Evolutionary conservation across 2,888 invertebrate species (phyloP).

Genomic region (Trissonchulus sp.): DNA sequence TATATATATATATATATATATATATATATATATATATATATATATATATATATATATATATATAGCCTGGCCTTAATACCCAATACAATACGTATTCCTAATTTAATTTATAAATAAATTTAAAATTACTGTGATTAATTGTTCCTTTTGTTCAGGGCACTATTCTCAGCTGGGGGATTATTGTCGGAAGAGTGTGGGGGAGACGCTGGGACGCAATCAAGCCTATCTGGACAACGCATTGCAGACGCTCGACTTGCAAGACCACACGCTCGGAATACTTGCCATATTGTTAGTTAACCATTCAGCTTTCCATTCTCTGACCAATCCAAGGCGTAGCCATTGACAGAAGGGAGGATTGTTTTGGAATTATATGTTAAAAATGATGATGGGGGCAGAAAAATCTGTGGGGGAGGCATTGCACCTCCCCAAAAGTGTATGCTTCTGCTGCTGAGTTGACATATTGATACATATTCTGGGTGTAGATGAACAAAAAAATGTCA

Average conservation of each 20-base stretch:
- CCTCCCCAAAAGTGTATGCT: neutral
- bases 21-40: slow-evolving; percentile 8
- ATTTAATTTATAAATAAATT: neutral
- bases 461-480: too few relatives aligned
- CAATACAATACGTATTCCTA: too few relatives aligned
- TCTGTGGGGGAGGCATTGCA: neutral
- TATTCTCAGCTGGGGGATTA: slow-evolving; percentile 54
- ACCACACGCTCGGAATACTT: slow-evolving; percentile 80
- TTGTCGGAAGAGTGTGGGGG: slow-evolving; percentile 61
- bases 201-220: slow-evolving; percentile 71
- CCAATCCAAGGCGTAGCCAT: too few relatives aligned
- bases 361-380: neutral
- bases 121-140: slow-evolving; percentile 8
- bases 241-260: slow-evolving; percentile 80
- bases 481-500: too few relatives aligned
- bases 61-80: neutral
- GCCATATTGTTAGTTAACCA: slow-evolving; percentile 68
- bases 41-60: slow-evolving; percentile 8
- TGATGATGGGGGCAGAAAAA: neutral
- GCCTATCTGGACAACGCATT: slow-evolving; percentile 80
- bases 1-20: slow-evolving; percentile 8
- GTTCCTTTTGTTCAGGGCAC: slow-evolving; percentile 53
- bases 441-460: too few relatives aligned
- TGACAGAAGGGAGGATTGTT: too few relatives aligned
- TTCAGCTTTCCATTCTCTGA: neutral